Evolutionary conservation across 1,140 invertebrate genomes (phyloP).

Genomic region (Adoxophyes honmai): DNA sequence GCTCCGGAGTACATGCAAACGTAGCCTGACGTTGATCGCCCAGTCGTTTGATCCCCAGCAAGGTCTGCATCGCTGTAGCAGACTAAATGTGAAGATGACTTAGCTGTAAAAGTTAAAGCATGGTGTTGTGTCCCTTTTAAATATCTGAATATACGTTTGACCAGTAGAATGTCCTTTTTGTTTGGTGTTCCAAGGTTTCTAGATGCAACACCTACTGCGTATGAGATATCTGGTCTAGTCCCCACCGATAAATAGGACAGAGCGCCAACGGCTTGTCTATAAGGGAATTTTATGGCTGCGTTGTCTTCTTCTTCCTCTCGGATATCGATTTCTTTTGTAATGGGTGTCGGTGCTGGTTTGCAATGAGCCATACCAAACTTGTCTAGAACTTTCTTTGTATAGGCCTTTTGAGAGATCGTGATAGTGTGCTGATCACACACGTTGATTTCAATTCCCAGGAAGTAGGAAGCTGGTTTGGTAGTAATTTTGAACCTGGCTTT

Average conservation of each 20-base stretch:
- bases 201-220: constrained; percentile 41
- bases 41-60: too few relatives aligned
- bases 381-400: constrained; percentile 47
- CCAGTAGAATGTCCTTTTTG: constrained; percentile 32
- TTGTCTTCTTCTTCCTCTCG: background rate
- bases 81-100: too few relatives aligned
- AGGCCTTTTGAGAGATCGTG: constrained; percentile 42
- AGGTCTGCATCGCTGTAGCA: too few relatives aligned
- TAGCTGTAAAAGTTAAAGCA: too few relatives aligned
- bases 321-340: constrained; percentile 24
- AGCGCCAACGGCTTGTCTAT: constrained; percentile 53
- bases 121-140: too few relatives aligned
- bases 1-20: too few relatives aligned
- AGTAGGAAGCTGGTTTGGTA: constrained; percentile 27
- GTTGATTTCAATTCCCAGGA: constrained; percentile 44
- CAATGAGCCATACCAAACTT: constrained; percentile 15
- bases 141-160: constrained; percentile 34
- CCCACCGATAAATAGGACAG: constrained; percentile 49
- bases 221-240: constrained; percentile 65
- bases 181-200: constrained; percentile 55
- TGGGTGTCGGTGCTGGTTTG: constrained; percentile 6
- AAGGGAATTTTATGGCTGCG: constrained; percentile 30
- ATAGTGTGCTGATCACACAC: constrained; percentile 17
- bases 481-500: constrained; percentile 39
- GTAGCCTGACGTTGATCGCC: too few relatives aligned